Conservation (phyloP, 2,113 vertebrate genomes). For the Varanus komodoensis region DNA sequence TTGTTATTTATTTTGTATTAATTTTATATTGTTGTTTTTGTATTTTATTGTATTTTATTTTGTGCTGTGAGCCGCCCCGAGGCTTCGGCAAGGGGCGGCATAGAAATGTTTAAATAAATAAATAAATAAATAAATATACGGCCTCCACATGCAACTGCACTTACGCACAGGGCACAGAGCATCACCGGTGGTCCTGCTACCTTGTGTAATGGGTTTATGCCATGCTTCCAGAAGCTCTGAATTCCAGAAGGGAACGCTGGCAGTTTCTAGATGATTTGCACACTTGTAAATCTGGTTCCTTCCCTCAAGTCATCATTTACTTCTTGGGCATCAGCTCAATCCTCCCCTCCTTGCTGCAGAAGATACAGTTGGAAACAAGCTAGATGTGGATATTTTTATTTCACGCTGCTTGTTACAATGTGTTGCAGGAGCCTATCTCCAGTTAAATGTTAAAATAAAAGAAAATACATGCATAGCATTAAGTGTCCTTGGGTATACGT, state of each 20-base stretch:
- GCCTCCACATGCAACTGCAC: neutral
- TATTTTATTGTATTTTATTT: too few relatives aligned
- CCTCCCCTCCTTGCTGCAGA: neutral
- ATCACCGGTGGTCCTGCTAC: neutral
- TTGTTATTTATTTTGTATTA: too few relatives aligned
- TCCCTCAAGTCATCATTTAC: neutral
- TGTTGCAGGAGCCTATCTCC: neutral
- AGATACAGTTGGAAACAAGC: neutral
- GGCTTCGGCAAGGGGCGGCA: too few relatives aligned
- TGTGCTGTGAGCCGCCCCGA: too few relatives aligned
- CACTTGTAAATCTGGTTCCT: too few relatives aligned
- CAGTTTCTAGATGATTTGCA: neutral
- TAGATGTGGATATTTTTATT: neutral
- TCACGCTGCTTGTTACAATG: neutral
- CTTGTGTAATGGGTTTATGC: neutral
- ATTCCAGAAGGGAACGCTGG: neutral
- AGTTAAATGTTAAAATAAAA: neutral
- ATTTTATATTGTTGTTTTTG: too few relatives aligned
- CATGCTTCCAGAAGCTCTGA: neutral
- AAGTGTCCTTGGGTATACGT: neutral
- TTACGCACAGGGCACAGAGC: too few relatives aligned
- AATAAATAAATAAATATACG: too few relatives aligned
- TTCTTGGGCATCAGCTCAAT: neutral
- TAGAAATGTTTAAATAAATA: too few relatives aligned
- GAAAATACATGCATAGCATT: neutral